Base-by-base conservation (phyloP, 2,888 invertebrate genomes). In the Yponomeuta sedellus region DNA sequence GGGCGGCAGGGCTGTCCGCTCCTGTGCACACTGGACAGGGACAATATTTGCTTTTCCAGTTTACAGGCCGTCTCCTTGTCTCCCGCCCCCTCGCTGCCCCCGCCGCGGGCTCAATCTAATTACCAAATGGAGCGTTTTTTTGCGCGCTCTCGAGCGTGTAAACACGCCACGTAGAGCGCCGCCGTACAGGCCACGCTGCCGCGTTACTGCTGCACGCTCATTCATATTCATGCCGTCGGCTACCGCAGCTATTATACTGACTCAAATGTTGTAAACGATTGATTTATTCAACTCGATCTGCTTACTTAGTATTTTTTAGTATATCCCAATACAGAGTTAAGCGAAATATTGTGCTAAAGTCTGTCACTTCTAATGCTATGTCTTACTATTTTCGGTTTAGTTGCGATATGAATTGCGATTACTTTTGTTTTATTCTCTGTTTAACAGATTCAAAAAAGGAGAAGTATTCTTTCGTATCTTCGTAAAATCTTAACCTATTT, bases 101-200 rank as follows among this genome's bases (percentile, higher is more conserved):
- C 52, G 28, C 61, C 71, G 72, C 73, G 78, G 85, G 76, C 77
- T 74, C 84, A 81, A 85, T 86, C 85, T 88, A 86, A 88, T 88
- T 87, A 86, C 81, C 85, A 86, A 87, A 87, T 86, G 86, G 86
- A 81, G 76, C 80, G 84, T 81, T 86, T 85, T 52, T 85, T 84
- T 83, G 85, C 81, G 84, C 77, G 74, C 81, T 74, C 70, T 74
- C 75, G 74, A 73, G 75, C 82, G 82, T 81, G 80, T 79, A 81
- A 78, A 82, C 78, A 77, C 68, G 68, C 67, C 69, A 52, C 61
- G 61, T 66, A 71, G 74, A 75, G 75, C 77, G 74, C 75, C 70
- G 59, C 25, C 16, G 61, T 61, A 61, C 61, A 61, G 75, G 73
- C 71, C 66, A 67, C 64, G 67, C 67, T 63, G 57, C 61, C 28